phyloP scores from a whole-genome alignment of 2,113 vertebrate genomes.

The Zosterops hypoxanthus region DNA sequence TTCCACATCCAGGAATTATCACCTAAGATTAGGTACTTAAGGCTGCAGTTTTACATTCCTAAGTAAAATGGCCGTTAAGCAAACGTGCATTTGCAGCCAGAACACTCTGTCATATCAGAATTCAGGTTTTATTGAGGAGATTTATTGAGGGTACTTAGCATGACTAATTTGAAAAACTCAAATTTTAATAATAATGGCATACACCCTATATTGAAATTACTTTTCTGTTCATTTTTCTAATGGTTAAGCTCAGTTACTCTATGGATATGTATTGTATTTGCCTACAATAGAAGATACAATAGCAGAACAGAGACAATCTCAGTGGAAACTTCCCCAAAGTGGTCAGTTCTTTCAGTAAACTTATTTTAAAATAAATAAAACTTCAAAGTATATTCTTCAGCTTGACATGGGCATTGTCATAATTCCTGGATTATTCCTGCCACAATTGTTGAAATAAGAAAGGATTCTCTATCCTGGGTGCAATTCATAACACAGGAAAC shows the following conservation, averaged over 20 bases:
- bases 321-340: neutral
- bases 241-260: neutral
- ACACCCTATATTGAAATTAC: neutral
- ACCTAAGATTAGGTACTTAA: neutral
- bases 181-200: neutral
- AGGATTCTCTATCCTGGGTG: neutral
- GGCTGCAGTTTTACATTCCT: neutral
- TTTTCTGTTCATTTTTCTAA: constrained; percentile 10
- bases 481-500: neutral
- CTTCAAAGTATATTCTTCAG: neutral
- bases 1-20: neutral
- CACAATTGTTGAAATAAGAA: neutral
- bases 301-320: neutral
- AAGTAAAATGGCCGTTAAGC: neutral
- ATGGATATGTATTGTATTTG: neutral
- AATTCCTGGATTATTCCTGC: neutral
- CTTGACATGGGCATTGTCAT: neutral
- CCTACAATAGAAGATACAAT: neutral
- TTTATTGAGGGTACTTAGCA: neutral
- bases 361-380: neutral
- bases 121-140: neutral
- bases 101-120: neutral
- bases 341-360: neutral
- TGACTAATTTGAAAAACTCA: neutral
- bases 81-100: neutral